Conservation (phyloP, 2,888 invertebrate genomes). For the Acanthoscelides obtectus region DNA sequence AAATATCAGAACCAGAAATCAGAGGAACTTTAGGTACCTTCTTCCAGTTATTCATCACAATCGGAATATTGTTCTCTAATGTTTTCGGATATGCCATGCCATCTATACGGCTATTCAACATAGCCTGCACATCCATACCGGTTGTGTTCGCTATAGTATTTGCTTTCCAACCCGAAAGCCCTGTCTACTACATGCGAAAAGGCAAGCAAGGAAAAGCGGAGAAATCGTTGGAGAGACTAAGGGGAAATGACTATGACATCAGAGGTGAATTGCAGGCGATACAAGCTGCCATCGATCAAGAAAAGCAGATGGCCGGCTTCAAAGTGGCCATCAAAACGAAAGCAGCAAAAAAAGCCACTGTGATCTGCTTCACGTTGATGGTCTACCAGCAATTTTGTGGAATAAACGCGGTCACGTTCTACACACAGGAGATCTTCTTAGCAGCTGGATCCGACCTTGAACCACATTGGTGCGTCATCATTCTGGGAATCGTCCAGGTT, state of each 20-base stretch:
- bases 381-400: conserved; percentile 83
- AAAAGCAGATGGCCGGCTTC: conserved; percentile 54
- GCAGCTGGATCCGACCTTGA: conserved; percentile 56
- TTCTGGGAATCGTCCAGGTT: conserved; percentile 75
- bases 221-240: conserved; percentile 63
- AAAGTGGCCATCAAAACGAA: conserved; percentile 55
- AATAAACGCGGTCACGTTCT: conserved; percentile 79
- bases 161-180: conserved; percentile 84
- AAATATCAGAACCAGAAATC: conserved; percentile 78
- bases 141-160: conserved; percentile 66
- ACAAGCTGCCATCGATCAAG: conserved; percentile 51
- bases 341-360: conserved; percentile 60
- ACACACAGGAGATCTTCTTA: conserved; percentile 67
- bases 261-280: conserved; percentile 51
- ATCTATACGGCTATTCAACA: conserved; percentile 55
- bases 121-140: conserved; percentile 62
- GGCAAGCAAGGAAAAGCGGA: conserved; percentile 62
- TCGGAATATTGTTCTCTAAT: conserved; percentile 78
- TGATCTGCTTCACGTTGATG: conserved; percentile 75
- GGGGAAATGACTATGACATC: conserved; percentile 67
- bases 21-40: conserved; percentile 79
- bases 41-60: conserved; percentile 78
- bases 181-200: conserved; percentile 64
- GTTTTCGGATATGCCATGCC: conserved; percentile 56
- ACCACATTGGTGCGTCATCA: conserved; percentile 40